Conservation (phyloP, 2,797 vertebrate genomes). For the Clarias laeviceps region DNA sequence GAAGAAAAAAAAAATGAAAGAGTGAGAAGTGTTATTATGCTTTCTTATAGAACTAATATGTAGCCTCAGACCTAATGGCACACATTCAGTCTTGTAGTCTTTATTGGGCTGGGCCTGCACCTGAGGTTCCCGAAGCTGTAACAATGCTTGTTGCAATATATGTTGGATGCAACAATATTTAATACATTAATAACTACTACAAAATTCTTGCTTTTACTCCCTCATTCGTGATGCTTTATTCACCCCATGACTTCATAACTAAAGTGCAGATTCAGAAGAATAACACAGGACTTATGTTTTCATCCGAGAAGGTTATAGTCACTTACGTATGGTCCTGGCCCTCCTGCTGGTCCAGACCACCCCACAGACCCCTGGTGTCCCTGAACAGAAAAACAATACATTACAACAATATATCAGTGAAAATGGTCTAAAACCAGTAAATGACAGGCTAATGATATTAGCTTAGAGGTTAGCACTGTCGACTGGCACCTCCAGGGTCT, state of each 20-base stretch:
- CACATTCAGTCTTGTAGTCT: neutral
- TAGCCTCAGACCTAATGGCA: neutral
- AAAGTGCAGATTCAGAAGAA: neutral
- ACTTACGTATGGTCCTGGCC: conserved; percentile 76
- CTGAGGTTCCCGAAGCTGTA: neutral
- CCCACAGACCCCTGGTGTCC: conserved; percentile 70
- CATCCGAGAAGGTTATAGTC: neutral
- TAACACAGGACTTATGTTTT: too few relatives aligned
- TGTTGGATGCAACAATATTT: too few relatives aligned
- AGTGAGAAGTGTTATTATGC: neutral
- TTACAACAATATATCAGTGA: neutral
- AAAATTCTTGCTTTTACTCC: neutral
- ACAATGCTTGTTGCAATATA: too few relatives aligned
- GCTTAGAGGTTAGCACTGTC: too few relatives aligned
- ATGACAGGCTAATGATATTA: neutral
- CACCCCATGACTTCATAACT: neutral
- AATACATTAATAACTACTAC: too few relatives aligned
- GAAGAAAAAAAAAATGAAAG: neutral
- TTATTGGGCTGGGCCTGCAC: neutral
- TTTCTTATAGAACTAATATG: neutral
- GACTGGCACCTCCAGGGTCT: too few relatives aligned
- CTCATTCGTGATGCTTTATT: neutral
- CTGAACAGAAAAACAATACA: conserved; percentile 59
- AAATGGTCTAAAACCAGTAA: neutral
- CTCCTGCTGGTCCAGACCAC: conserved; percentile 69